A percentile compares a stretch with the other conserved stretches of the same genome.
phyloP scores from a whole-genome alignment of 1,140 invertebrate species.

The Megalopta genalis region DNA sequence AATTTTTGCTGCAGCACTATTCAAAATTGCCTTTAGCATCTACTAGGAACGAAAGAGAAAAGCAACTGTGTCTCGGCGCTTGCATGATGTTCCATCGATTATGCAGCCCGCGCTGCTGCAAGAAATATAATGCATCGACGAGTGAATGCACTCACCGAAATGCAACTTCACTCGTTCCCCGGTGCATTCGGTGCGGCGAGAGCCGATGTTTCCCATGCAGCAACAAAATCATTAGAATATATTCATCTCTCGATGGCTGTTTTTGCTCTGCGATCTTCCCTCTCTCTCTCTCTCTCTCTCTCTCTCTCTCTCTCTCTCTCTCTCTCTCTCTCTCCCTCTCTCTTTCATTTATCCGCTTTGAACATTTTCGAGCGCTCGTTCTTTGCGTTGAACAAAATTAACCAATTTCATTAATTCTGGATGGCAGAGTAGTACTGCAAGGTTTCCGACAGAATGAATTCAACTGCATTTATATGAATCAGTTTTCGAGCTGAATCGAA shows the following conservation, averaged over 20 bases:
- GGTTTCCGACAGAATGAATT: background rate
- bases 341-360: background rate
- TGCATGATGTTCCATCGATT: conserved; percentile 20
- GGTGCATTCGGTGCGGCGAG: background rate
- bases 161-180: background rate
- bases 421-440: background rate
- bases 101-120: conserved; percentile 1
- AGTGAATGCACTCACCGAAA: conserved; percentile 6
- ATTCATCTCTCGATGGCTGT: conserved; percentile 21
- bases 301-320: background rate
- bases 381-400: background rate
- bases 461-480: background rate
- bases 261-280: background rate
- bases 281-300: background rate
- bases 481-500: background rate
- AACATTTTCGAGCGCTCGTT: background rate
- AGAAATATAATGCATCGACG: conserved; percentile 1
- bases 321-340: background rate
- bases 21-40: too few species aligned
- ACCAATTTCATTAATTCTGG: conserved; percentile 4
- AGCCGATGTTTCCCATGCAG: conserved; percentile 23
- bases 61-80: background rate
- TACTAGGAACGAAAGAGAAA: background rate
- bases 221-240: background rate
- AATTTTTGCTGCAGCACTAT: too few species aligned